A percentile compares a stretch with the other conserved stretches of the same genome.
Evolutionary conservation across 2,797 vertebrate species (phyloP).

Genomic region (Galaxias olidus): DNA sequence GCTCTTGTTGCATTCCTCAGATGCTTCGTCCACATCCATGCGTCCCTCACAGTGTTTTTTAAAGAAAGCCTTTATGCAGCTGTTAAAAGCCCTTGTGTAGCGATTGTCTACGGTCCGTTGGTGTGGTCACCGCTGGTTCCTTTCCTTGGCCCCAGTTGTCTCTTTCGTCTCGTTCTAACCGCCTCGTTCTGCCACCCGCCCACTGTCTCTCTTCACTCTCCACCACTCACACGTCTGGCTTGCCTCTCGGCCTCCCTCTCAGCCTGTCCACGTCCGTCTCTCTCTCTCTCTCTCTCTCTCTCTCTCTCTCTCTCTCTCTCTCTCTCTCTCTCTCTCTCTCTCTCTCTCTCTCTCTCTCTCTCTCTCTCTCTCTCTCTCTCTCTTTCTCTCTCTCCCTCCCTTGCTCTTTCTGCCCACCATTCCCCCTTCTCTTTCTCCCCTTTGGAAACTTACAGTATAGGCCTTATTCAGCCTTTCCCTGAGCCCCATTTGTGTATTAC

Average conservation of each 20-base stretch:
- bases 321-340: neutral
- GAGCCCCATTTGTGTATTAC: conserved; percentile 67
- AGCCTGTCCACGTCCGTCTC: neutral
- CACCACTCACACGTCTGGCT: neutral
- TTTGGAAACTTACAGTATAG: conserved; percentile 15
- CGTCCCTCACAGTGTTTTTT: conserved; percentile 15
- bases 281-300: conserved; percentile 13
- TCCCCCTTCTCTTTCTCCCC: conserved; percentile 2
- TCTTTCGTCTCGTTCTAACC: conserved; percentile 13
- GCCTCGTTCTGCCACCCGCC: neutral
- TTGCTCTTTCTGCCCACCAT: neutral
- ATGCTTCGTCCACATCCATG: conserved; percentile 14
- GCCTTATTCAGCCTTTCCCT: conserved; percentile 54
- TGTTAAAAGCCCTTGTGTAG: neutral
- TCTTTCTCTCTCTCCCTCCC: neutral
- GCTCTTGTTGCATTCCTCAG: conserved; percentile 12
- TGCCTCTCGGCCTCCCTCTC: neutral
- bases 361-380: neutral
- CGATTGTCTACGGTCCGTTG: neutral
- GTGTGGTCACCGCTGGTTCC: neutral
- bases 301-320: neutral
- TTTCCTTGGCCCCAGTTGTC: conserved; percentile 6
- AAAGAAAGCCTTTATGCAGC: too few species aligned
- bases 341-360: conserved; percentile 9
- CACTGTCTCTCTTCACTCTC: neutral